Evolutionary conservation across 2,797 vertebrate genomes (phyloP).

Genomic region (Neopelma chrysocephalum): DNA sequence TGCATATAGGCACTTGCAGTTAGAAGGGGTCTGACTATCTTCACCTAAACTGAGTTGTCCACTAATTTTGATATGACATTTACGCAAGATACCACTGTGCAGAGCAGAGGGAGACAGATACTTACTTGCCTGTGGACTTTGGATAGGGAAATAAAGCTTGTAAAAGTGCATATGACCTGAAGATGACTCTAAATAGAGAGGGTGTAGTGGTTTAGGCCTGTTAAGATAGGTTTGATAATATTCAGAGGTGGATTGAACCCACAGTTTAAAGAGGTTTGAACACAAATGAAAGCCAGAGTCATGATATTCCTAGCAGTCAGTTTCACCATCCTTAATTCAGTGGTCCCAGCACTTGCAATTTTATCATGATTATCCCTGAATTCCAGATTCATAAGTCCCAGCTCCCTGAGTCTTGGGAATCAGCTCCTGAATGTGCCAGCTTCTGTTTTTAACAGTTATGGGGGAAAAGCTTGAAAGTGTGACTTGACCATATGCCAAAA

Average conservation of each 20-base stretch:
- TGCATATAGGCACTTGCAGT: neutral
- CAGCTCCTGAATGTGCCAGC: neutral
- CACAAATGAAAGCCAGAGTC: neutral
- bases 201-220: too few relatives aligned
- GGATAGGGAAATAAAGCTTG: neutral
- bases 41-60: neutral
- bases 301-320: neutral
- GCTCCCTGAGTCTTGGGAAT: neutral
- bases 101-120: neutral
- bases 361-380: neutral
- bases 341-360: neutral
- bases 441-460: constrained; percentile 52
- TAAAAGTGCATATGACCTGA: neutral
- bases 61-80: neutral
- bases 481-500: constrained; percentile 48
- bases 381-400: neutral
- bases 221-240: neutral
- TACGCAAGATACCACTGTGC: neutral
- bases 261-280: neutral
- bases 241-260: neutral
- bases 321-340: neutral
- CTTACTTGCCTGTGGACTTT: neutral
- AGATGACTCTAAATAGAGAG: neutral
- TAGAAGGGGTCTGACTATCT: neutral
- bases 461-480: constrained; percentile 43